Conservation (phyloP, 2,888 invertebrate species). For the Pollenia angustigena region DNA sequence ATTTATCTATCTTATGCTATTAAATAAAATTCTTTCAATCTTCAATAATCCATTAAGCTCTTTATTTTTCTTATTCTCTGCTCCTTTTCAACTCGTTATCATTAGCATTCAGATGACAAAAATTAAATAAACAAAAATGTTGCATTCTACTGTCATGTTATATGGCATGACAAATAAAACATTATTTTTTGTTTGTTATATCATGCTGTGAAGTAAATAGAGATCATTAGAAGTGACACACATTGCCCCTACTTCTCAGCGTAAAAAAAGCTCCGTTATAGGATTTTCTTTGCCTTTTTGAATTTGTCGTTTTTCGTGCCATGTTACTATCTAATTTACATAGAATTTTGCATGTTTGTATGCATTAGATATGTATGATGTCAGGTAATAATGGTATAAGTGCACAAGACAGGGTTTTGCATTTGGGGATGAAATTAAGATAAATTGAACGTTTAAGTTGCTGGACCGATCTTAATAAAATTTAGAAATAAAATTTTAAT, state of each 20-base stretch:
- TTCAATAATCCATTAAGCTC: not conserved
- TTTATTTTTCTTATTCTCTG: not conserved
- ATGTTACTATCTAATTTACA: constrained; percentile 28
- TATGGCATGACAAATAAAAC: constrained; percentile 20
- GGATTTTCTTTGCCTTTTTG: not conserved
- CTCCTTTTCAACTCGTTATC: not conserved
- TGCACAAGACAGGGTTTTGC: not conserved
- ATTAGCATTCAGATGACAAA: constrained; percentile 5
- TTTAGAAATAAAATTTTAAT: no score
- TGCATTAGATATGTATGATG: constrained; percentile 25
- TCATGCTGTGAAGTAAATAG: constrained; percentile 47
- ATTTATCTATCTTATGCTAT: not conserved
- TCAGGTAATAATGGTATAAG: not conserved
- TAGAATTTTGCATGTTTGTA: constrained; percentile 20
- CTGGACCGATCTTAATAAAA: no score
- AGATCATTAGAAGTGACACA: constrained; percentile 32
- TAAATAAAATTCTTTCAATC: not conserved
- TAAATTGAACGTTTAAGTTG: no score
- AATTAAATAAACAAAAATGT: not conserved
- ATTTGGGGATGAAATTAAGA: not conserved
- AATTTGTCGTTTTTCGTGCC: not conserved
- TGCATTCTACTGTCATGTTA: constrained; percentile 31
- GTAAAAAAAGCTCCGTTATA: not conserved
- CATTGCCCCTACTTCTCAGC: no score
- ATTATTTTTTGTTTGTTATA: constrained; percentile 50